Percentiles rank a stretch among this genome's conserved stretches.
Conservation (phyloP, 2,113 vertebrate genomes). For the Uria lomvia region DNA sequence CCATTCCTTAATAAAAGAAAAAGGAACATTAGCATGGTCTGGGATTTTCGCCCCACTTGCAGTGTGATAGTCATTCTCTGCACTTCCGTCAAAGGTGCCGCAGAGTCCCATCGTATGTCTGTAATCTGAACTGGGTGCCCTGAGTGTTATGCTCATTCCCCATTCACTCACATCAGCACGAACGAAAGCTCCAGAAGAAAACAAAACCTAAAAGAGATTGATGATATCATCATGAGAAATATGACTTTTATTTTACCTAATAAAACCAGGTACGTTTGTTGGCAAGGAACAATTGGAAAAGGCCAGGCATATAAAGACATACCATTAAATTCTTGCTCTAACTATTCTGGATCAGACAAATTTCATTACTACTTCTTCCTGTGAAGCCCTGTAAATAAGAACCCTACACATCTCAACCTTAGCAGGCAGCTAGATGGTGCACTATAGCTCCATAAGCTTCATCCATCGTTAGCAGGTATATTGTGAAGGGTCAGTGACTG, state of each 20-base stretch:
- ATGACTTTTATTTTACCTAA: background rate
- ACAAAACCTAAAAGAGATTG: constrained; percentile 75
- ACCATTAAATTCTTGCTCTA: background rate
- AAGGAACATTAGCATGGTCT: constrained; percentile 25
- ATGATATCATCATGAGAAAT: background rate
- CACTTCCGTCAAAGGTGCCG: constrained; percentile 83
- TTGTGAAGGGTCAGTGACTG: background rate
- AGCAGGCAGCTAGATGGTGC: background rate
- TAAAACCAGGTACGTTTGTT: background rate
- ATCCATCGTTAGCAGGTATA: background rate
- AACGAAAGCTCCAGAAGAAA: constrained; percentile 87
- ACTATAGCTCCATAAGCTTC: background rate
- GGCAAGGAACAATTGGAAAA: background rate
- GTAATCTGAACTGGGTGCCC: constrained; percentile 81
- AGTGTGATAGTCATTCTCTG: constrained; percentile 84
- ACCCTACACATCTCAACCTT: background rate
- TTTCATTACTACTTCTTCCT: background rate
- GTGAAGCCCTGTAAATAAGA: background rate
- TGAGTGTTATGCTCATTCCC: constrained; percentile 89
- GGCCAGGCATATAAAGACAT: background rate
- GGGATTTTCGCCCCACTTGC: constrained; percentile 67
- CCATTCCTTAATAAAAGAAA: constrained; percentile 83
- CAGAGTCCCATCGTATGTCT: constrained; percentile 85
- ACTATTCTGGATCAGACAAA: background rate
- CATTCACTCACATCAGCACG: constrained; percentile 86